Evolutionary conservation across 2,797 vertebrate species (phyloP).

Genomic region (Uromys caudimaculatus): DNA sequence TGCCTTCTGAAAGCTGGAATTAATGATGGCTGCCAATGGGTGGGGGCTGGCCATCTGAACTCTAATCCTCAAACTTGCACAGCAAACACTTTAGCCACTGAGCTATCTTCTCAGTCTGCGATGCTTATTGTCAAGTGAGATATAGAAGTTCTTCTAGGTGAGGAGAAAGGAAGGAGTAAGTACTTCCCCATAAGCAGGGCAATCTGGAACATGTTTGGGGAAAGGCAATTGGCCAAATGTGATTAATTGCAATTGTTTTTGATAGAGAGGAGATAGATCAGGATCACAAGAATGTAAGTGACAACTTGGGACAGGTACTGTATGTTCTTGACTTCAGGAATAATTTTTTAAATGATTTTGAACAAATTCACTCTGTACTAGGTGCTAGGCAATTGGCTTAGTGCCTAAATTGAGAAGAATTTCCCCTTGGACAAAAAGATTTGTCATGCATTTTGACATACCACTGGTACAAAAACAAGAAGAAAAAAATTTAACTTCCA

Average conservation of each 20-base stretch:
- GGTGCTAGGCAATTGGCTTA: background rate
- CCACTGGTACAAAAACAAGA: background rate
- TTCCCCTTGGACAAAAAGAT: background rate
- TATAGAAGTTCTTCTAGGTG: background rate
- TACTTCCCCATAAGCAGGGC: background rate
- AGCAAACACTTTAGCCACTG: background rate
- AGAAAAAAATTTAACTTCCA: slow-evolving; percentile 6
- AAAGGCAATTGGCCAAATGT: background rate
- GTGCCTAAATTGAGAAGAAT: slow-evolving; percentile 5
- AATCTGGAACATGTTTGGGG: background rate
- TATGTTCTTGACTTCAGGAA: background rate
- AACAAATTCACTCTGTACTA: background rate
- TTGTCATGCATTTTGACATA: slow-evolving; percentile 27
- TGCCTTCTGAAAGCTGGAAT: background rate
- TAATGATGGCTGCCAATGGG: background rate
- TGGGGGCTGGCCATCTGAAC: background rate
- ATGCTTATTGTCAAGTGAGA: background rate
- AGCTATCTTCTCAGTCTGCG: background rate
- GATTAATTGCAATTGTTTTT: background rate
- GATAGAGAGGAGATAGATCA: background rate
- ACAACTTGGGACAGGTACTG: background rate
- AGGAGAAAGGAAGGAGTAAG: background rate
- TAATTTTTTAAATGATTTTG: background rate
- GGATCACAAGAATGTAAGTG: background rate
- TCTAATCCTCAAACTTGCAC: background rate